These are phyloP conservation scores for Drosophila silvestris DNA, from an alignment of 2,888 invertebrate genomes.

Conservation along the genomic window DNA sequence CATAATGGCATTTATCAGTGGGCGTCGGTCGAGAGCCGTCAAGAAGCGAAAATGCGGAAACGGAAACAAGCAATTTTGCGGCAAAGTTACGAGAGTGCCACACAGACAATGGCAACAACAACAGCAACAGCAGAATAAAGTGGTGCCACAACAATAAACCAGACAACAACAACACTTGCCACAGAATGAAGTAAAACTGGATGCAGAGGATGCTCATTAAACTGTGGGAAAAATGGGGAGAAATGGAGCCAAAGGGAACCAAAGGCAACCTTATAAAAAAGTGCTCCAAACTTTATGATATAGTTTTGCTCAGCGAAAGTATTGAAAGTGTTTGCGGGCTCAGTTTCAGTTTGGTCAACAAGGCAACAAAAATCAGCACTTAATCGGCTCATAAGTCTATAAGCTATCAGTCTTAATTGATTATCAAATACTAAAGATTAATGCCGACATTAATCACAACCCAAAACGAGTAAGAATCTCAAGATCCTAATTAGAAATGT, in stretches of 20 bases:
- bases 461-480: conserved; percentile 1
- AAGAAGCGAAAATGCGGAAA: conserved; percentile 73
- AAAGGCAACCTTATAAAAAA: conserved; percentile 20
- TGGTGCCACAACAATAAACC: conserved; percentile 62
- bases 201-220: conserved; percentile 54
- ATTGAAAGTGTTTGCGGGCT: conserved; percentile 47
- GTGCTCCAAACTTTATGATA: conserved; percentile 35
- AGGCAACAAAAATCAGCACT: conserved; percentile 23
- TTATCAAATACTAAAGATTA: conserved; percentile 19
- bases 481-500: conserved; percentile 70
- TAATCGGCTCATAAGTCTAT: conserved; percentile 14
- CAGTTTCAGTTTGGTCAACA: conserved; percentile 21
- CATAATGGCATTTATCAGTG: conserved; percentile 83
- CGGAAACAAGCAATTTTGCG: conserved; percentile 84
- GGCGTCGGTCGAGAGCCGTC: conserved; percentile 54
- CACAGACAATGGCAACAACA: conserved; percentile 59
- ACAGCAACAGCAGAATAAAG: conserved; percentile 48
- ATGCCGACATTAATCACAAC: conserved; percentile 7
- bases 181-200: conserved; percentile 43
- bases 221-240: conserved; percentile 3
- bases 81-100: conserved; percentile 80
- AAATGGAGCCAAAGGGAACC: too few species aligned
- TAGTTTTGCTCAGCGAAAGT: conserved; percentile 36
- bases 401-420: conserved; percentile 46
- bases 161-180: conserved; percentile 34